Base-by-base conservation (phyloP, 2,888 invertebrate species). In the Rapana venosa region DNA sequence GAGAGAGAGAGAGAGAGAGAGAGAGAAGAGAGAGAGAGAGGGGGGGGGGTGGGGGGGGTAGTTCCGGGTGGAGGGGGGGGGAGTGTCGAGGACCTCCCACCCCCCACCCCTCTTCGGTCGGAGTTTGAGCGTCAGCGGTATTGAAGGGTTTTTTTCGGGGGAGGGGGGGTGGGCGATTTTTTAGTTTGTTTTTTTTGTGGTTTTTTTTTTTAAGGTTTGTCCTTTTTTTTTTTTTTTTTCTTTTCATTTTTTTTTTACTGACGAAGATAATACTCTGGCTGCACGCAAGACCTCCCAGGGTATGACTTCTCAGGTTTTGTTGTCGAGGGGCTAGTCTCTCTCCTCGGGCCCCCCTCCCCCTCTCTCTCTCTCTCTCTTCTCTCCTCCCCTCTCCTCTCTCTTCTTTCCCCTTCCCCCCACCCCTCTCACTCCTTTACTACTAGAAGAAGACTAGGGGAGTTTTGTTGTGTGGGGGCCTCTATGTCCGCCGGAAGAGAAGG, bases 251-350 rank as follows among this genome's bases (percentile, higher is more conserved):
- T 83, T 22, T 8, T 79, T 32, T 79, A 11, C 20, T 30, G 13
- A 22, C 66, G 74, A n/a, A n/a, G 8, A 11, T 47, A 83, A 83
- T 47, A 83, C 79, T 8, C 81, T 26, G 36, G 22, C 81, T 47
- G 81, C 81, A 83, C 81, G 81, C 47, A 83, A 83, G 81, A 83
- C 81, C 81, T 83, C 47, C 81, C 81, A 36, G 81, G 11, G 81
- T 26, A 30, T 26, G 81, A 83, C 81, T 47, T 83, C 81, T 83
- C 36, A 26, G 36, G 36, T 13, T 81, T 20, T 35, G 11, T 79
- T 79, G 15, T 22, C 1, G 8, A 26, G 6, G 8, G n/a, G n/a
- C n/a, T n/a, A n/a, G n/a, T n/a, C 74, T 11, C 0, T 11, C n/a
- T n/a, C n/a, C n/a, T n/a, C n/a, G 8, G n/a, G n/a, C n/a, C 66